These are phyloP conservation scores for Byasa hedistus DNA, from an alignment of 2,888 invertebrate species.

Conservation along the genomic window DNA sequence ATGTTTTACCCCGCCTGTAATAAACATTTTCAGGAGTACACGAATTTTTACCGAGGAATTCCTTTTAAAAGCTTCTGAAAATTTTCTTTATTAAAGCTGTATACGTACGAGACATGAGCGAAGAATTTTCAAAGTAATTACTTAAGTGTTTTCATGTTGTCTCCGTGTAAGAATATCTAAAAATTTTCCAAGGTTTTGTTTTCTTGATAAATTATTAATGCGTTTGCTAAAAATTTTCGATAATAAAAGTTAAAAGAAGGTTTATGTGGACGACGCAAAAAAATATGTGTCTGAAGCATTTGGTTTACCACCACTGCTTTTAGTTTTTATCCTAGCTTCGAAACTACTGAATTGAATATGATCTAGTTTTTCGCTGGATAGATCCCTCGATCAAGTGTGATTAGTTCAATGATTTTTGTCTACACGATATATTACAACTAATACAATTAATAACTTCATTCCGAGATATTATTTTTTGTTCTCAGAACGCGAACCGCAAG, in stretches of 20 bases:
- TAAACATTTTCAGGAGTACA: conserved; percentile 44
- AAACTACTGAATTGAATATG: too few relatives aligned
- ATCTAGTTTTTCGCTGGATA: too few relatives aligned
- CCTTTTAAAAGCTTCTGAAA: conserved; percentile 20
- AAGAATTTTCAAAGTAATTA: conserved; percentile 28
- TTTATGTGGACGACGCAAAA: too few relatives aligned
- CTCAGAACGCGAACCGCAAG: conserved; percentile 89
- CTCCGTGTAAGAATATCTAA: background rate
- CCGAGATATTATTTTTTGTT: background rate
- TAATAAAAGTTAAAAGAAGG: too few relatives aligned
- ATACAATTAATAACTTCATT: conserved; percentile 13
- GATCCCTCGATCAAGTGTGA: too few relatives aligned
- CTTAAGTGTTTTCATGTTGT: conserved; percentile 30
- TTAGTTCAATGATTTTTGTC: too few relatives aligned
- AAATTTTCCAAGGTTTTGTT: conserved; percentile 3
- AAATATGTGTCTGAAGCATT: too few relatives aligned
- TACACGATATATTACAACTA: too few relatives aligned
- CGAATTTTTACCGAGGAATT: conserved; percentile 15
- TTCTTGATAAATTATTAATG: too few relatives aligned
- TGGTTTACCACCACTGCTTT: too few relatives aligned
- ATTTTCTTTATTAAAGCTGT: conserved; percentile 1
- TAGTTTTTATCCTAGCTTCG: too few relatives aligned
- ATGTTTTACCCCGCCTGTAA: conserved; percentile 36
- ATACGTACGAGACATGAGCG: background rate
- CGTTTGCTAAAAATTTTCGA: too few relatives aligned